Evolutionary conservation across 2,888 invertebrate species (phyloP).

Genomic region (Callyntrura guangdongensis): DNA sequence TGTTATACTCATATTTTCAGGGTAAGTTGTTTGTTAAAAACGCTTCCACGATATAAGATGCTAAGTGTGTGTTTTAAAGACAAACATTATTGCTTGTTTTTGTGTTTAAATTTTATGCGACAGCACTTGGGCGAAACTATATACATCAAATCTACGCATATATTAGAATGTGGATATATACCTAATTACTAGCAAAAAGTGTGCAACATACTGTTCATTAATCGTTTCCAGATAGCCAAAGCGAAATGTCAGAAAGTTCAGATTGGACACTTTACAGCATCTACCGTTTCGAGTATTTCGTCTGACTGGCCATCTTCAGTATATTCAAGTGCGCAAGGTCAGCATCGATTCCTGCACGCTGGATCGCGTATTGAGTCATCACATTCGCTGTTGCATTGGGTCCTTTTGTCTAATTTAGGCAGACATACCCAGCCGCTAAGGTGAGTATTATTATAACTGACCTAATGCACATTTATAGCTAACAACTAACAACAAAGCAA

Average conservation of each 20-base stretch:
- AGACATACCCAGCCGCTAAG: slow-evolving; percentile 80
- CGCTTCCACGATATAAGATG: not conserved
- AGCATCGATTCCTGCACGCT: slow-evolving; percentile 78
- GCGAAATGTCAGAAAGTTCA: slow-evolving; percentile 84
- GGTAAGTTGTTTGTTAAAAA: slow-evolving; percentile 73
- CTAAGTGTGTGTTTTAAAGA: not conserved
- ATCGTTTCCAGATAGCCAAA: slow-evolving; percentile 83
- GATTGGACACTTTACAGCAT: slow-evolving; percentile 84
- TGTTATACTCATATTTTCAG: slow-evolving; percentile 84
- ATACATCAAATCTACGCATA: no score
- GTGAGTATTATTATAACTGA: slow-evolving; percentile 58
- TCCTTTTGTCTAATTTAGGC: slow-evolving; percentile 81
- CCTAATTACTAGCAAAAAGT: no score
- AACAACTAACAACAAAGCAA: not conserved
- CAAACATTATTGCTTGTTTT: not conserved
- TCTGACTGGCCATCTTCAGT: slow-evolving; percentile 84
- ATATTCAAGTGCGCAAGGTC: slow-evolving; percentile 82
- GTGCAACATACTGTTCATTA: not conserved
- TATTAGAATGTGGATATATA: no score
- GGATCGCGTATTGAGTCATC: slow-evolving; percentile 81
- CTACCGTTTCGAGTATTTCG: slow-evolving; percentile 83
- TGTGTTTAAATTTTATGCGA: no score
- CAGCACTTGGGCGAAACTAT: no score
- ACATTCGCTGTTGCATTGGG: slow-evolving; percentile 81
- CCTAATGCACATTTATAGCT: slow-evolving; percentile 26